Percentiles rank a stretch among this genome's conserved stretches.
These are phyloP conservation scores for Nothoprocta pentlandii DNA, from an alignment of 2,113 vertebrate genomes.

Conservation along the genomic window DNA sequence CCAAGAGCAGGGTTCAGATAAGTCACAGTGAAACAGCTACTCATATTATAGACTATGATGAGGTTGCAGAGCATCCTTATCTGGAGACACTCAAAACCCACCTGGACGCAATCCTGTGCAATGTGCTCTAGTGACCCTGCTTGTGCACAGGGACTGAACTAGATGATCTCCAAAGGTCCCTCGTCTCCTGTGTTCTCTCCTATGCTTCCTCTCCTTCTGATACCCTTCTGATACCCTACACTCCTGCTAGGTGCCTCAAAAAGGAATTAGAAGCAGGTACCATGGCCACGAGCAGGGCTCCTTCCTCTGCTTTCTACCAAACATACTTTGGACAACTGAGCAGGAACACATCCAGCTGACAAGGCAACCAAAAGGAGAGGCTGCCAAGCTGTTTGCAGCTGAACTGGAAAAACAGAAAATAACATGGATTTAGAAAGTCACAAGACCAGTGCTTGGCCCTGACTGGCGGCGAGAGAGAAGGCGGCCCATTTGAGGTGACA, in stretches of 20 bases:
- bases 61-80: too few relatives aligned
- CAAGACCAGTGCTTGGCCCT: neutral
- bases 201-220: neutral
- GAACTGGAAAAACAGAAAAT: neutral
- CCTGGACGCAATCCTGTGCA: too few relatives aligned
- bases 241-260: neutral
- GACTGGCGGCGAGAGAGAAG: neutral
- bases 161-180: too few relatives aligned
- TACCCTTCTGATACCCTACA: neutral
- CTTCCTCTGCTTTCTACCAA: neutral
- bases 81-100: too few relatives aligned
- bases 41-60: rapidly evolving
- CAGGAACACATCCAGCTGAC: neutral
- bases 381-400: neutral
- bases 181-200: neutral
- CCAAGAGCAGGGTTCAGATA: neutral
- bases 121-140: too few relatives aligned
- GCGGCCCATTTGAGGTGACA: constrained; percentile 28
- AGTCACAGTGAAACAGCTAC: neutral
- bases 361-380: neutral
- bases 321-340: neutral
- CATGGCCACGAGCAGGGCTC: neutral
- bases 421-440: neutral
- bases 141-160: too few relatives aligned
- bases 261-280: neutral